Conservation (phyloP, 2,888 invertebrate genomes). For the Sarcophaga variegata region DNA sequence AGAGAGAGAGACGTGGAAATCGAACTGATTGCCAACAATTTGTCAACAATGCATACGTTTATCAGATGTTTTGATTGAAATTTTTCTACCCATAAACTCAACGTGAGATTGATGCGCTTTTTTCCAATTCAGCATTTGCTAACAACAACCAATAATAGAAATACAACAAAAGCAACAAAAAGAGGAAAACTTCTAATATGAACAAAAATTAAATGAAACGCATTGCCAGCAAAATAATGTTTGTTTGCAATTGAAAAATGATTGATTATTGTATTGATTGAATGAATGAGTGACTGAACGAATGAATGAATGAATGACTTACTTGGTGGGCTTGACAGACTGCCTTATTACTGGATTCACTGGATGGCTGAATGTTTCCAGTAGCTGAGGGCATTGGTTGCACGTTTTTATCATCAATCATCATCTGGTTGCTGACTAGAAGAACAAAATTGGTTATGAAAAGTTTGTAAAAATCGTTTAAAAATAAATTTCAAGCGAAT, state of each 20-base stretch:
- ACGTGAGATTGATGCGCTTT: no score
- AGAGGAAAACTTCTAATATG: no score
- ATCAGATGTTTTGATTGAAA: no score
- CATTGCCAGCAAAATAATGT: neutral
- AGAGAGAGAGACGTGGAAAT: neutral
- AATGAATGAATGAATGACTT: neutral
- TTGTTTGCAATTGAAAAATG: conserved; percentile 32
- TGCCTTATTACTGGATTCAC: no score
- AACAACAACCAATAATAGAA: no score
- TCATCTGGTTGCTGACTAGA: neutral
- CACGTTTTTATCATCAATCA: conserved; percentile 21
- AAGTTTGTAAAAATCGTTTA: neutral
- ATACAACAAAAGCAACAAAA: no score
- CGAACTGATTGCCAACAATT: conserved; percentile 4
- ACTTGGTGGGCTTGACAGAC: neutral
- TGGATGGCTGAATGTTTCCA: no score
- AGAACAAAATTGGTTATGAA: neutral
- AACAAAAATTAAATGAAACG: neutral
- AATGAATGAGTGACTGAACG: no score
- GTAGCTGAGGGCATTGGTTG: neutral
- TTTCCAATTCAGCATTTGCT: no score
- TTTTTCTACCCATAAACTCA: no score
- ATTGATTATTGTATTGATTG: conserved; percentile 30
- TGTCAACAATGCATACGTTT: neutral
- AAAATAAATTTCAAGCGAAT: neutral